Evolutionary conservation across 1,140 invertebrate genomes (phyloP).

Genomic region (Onthophagus taurus): DNA sequence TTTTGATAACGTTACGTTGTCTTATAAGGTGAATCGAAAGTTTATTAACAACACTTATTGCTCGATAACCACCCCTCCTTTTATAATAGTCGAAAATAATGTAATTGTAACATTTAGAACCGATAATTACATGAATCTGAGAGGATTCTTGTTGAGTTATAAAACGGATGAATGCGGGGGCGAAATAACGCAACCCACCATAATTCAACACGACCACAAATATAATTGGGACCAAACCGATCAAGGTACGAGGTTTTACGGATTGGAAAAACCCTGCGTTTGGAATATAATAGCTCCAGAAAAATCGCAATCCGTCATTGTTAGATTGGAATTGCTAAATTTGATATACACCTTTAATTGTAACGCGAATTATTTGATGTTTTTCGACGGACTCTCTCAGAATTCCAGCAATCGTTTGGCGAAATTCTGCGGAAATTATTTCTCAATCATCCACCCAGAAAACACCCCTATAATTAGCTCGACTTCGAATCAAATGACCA

Average conservation of each 20-base stretch:
- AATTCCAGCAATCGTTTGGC: constrained; percentile 39
- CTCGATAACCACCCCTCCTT: constrained; percentile 31
- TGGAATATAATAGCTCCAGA: constrained; percentile 68
- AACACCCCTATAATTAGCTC: constrained; percentile 48
- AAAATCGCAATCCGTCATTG: too few relatives aligned
- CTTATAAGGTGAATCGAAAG: constrained; percentile 7
- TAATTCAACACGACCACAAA: too few relatives aligned
- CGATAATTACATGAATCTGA: constrained; percentile 38
- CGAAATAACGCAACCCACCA: constrained; percentile 36
- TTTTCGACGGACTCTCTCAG: constrained; percentile 51
- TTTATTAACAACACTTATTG: constrained; percentile 28
- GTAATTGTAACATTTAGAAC: constrained; percentile 36
- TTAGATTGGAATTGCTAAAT: constrained; percentile 20
- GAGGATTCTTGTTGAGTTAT: constrained; percentile 46
- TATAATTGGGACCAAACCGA: too few relatives aligned
- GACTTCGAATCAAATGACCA: constrained; percentile 36
- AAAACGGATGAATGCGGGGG: constrained; percentile 43
- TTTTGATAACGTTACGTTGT: constrained; percentile 46
- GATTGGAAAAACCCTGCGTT: too few relatives aligned
- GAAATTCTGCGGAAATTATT: constrained; percentile 54
- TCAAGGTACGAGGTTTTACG: too few relatives aligned
- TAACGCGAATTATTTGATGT: constrained; percentile 44
- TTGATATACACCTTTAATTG: constrained; percentile 29
- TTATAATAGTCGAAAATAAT: constrained; percentile 25
- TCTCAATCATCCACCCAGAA: too few relatives aligned